A percentile compares a stretch with the other conserved stretches of the same genome.
Conservation (phyloP, 2,888 invertebrate species). For the Itoplectis maculator region DNA sequence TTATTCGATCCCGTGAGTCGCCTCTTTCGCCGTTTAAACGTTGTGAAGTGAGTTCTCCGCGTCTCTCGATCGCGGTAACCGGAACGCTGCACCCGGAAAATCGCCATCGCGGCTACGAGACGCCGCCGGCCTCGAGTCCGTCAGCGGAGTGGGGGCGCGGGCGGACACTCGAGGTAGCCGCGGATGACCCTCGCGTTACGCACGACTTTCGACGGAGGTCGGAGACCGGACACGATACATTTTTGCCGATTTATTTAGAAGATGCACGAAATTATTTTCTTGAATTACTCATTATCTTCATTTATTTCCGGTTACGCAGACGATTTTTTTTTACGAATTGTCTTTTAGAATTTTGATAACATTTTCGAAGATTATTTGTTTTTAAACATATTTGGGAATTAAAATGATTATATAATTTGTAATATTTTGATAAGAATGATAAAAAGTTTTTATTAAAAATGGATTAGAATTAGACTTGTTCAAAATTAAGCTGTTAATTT, state of each 20-base stretch:
- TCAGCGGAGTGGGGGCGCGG: not conserved
- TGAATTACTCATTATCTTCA: not conserved
- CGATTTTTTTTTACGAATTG: not conserved
- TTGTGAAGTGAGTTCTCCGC: slow-evolving; percentile 32
- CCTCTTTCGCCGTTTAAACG: slow-evolving; percentile 13
- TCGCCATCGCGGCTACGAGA: slow-evolving; percentile 6
- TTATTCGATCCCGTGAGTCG: slow-evolving; percentile 60
- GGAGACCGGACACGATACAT: not conserved
- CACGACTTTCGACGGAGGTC: not conserved
- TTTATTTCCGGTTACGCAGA: not conserved
- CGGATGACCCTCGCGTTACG: slow-evolving; percentile 13
- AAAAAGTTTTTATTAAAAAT: not conserved
- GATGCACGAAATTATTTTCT: not conserved
- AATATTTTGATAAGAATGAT: too few species aligned
- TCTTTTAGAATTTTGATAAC: not conserved
- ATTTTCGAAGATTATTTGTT: not conserved
- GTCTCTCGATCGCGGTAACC: not conserved
- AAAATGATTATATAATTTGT: too few species aligned
- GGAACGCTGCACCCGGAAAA: slow-evolving; percentile 41
- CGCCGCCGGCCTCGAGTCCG: not conserved
- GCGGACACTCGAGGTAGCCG: not conserved
- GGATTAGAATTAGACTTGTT: too few species aligned
- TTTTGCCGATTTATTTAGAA: not conserved
- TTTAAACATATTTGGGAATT: too few species aligned
- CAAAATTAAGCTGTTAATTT: too few species aligned